Percentiles rank a stretch among this genome's conserved stretches.
These are phyloP conservation scores for Platichthys flesus DNA, from an alignment of 2,113 vertebrate species.

Conservation along the genomic window DNA sequence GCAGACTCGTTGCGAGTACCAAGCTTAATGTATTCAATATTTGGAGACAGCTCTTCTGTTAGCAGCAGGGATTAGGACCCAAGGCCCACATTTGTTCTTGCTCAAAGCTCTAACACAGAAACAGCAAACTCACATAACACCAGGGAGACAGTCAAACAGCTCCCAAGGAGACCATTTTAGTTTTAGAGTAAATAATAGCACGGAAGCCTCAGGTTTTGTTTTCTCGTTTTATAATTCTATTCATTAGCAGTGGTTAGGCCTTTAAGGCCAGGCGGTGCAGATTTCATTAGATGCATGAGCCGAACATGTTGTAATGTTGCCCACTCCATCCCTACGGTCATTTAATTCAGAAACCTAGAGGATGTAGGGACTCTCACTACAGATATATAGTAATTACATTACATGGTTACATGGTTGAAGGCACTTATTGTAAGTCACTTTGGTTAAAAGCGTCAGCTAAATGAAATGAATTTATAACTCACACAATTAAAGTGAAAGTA, in stretches of 20 bases:
- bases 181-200: constrained; percentile 22
- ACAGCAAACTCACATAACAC: constrained; percentile 34
- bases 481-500: constrained; percentile 23
- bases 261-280: not conserved
- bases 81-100: constrained; percentile 58
- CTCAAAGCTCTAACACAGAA: constrained; percentile 53
- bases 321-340: not conserved
- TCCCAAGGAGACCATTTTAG: constrained; percentile 38
- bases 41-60: constrained; percentile 58
- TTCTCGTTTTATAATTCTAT: constrained; percentile 33
- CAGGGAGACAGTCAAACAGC: constrained; percentile 17
- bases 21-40: constrained; percentile 61
- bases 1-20: constrained; percentile 40
- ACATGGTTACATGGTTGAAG: no score
- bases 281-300: constrained; percentile 20
- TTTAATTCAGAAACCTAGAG: not conserved
- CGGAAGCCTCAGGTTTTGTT: constrained; percentile 33
- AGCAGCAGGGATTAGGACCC: constrained; percentile 39
- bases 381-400: not conserved
- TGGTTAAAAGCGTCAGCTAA: no score
- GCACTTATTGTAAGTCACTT: no score
- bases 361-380: constrained; percentile 7
- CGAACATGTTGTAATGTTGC: not conserved
- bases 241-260: not conserved
- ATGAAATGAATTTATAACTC: not conserved